Evolutionary conservation across 2,797 vertebrate genomes (phyloP), one percentile per base, ranked within the genome.

Genomic region (Vespertilio murinus): DNA sequence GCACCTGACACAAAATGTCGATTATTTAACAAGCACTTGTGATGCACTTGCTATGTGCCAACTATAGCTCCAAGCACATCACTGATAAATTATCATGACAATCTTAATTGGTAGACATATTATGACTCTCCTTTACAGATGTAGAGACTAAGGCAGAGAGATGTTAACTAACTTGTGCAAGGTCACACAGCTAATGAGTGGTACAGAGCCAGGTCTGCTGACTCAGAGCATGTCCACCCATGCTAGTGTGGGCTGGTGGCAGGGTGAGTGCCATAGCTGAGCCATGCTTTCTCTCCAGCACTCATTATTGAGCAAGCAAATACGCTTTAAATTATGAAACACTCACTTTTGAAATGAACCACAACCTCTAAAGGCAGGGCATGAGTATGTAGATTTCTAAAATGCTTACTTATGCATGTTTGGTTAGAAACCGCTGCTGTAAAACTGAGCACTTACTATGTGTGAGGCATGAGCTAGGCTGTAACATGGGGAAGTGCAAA

Each of bases 301-400:
- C 49, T 8, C 22, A 7, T 42, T 49, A 7, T 42, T 49, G 33
- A 74, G 35, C 28, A 22, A 35, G 40, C 5, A 25, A 64, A 1
- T 0, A 45, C 3, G 35, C 4, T 81, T 78, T 38, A 6, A 42
- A 81, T 30, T 52, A 52, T 1, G 14, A 82, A 75, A 86, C 5
- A 59, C 18, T 49, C n/a, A 13, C 22, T 78, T 71, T 12, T 67
- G 52, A 88, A 25, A 35, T n/a, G 5, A 65, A 52, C 54, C 65
- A 69, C 17, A 28, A 38, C n/a, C 47, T 78, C 49, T 13, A 70
- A 47, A n/a, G 75, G 30, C 12, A 42, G 20, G 49, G 9, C 11
- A 10, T 6, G 7, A 30, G 12, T 13, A 14, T 0, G 5, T 3
- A 0, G 13, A 18, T 20, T 79, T 82, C 38, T 12, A 8, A 52